Evolutionary conservation across 2,113 vertebrate species (phyloP), one percentile per base, ranked within the genome.

Genomic region (Sprattus sprattus): DNA sequence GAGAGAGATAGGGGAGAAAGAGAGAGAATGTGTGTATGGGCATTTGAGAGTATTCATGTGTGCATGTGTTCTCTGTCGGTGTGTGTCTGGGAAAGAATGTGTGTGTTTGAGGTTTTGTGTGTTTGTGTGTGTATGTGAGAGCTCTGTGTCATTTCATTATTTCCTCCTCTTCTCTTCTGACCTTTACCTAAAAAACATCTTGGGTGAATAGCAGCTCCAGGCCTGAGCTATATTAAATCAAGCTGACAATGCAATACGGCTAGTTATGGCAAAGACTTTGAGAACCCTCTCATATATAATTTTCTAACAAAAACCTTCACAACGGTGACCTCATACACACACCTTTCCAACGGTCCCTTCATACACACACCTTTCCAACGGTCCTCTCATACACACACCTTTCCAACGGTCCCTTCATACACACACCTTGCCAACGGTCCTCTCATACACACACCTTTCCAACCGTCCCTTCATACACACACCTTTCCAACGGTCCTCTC

Each of bases 1-100:
- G 60, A 64, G 60, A 64, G n/a, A 45, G 52, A 44, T 49, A 75
- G n/a, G 81, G 16, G 50, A 49, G 49, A 83, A 9, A 64, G 22
- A 10, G 47, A 54, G 71, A n/a, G 32, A 60, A 39, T 87, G 81
- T 54, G 52, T 87, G 82, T 78, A 84, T 45, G 44, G 81, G 47
- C 9, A 15, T 54, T 45, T 45, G 71, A 57, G 52, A 54, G 52
- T 13, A 16, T 57, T 57, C 20, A 57, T 16, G 52, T 57, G 50
- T 47, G 9, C 46, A 47, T 47, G 46, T 10, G 46, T 10, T 47
- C 46, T 47, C 46, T 47, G 47, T 49, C 39, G 1, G 47, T 49
- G 47, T 49, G 47, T 49, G 47, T 11, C 47, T 49, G 47, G 47
- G 47, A 11, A 49, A 49, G 7, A 49, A 49, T 11, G 13, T 10